These are phyloP conservation scores for Phainopepla nitens DNA, from an alignment of 2,113 vertebrate genomes.

Conservation along the genomic window DNA sequence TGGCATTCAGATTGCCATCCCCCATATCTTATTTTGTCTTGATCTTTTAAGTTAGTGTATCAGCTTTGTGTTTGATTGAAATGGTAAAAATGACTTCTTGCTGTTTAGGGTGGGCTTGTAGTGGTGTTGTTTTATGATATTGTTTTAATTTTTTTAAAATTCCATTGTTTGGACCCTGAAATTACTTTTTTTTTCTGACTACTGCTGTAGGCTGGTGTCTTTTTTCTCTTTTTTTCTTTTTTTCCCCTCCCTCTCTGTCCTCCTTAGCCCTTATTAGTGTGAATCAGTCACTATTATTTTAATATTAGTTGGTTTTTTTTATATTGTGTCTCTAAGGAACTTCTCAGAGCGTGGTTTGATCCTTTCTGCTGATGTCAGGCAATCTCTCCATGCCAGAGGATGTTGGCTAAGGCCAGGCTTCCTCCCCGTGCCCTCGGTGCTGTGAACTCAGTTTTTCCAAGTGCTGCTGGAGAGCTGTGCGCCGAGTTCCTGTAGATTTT, in stretches of 20 bases:
- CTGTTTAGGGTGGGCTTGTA: background rate
- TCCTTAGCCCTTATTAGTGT: background rate
- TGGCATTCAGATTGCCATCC: conserved; percentile 6
- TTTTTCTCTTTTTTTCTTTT: background rate
- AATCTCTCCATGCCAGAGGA: background rate
- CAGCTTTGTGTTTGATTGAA: conserved; percentile 20
- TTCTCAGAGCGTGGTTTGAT: background rate
- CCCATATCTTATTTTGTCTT: conserved; percentile 55
- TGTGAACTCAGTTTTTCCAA: background rate
- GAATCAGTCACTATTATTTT: background rate
- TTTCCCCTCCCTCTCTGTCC: rapidly evolving
- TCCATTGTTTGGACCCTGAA: background rate
- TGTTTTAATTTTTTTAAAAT: background rate
- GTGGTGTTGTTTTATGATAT: background rate
- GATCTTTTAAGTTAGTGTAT: conserved; percentile 32
- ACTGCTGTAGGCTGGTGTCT: background rate
- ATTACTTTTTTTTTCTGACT: background rate
- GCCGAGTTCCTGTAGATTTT: background rate
- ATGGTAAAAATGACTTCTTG: background rate
- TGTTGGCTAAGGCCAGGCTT: background rate
- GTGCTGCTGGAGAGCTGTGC: background rate
- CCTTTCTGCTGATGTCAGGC: background rate
- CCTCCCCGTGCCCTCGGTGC: background rate
- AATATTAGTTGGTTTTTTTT: background rate
- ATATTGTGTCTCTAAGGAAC: background rate